Base-by-base conservation (phyloP, 2,113 vertebrate species). In the Centropristis striata region DNA sequence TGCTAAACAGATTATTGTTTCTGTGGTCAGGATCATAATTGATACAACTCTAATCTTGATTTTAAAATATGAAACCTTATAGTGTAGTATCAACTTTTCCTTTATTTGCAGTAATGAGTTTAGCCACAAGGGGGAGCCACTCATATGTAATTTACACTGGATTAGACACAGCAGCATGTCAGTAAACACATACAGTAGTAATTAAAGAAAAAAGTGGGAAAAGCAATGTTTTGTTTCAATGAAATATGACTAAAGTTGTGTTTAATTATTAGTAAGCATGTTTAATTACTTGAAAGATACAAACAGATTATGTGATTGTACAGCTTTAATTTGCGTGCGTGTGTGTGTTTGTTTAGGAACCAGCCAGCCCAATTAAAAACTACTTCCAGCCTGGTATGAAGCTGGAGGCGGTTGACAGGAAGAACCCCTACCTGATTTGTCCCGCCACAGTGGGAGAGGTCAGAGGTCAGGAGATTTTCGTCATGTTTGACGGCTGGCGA, bases 401-500 rank as follows among this genome's bases (percentile, higher is more conserved):
- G 88, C 94, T 99, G 71, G 98, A 99, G 93, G 98, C 98, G 14
- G 94, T 98, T 88, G 98, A 99, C 90, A 96, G 94, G 91, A 99
- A 99, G 94, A 99, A 99, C 81, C 98, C 98, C 0, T 97, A 97
- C 90, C 89, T 99, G 75, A 99, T 99, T 83, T 99, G 98, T 63
- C 98, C 98, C 0, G 98, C 98, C 83, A 99, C 97, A 51, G 95
- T 99, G 82, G 97, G 96, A 53, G 95, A 95, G 89, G 95, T 98
- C 86, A 96, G 93, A 93, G 97, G 96, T 86, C 96, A 97, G 13
- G 96, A 98, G 93, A 94, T 99, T 84, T 96, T 98, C 51, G 93
- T 99, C 81, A 98, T 97, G 54, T 99, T 99, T 70, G 98, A 99
- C 57, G 98, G 98, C 70, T 99, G 97, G 98, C 96, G 97, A 82